Percentiles rank a stretch among this genome's conserved stretches.
Evolutionary conservation across 2,888 invertebrate species (phyloP).

Genomic region (Aproaerema taeniolella): DNA sequence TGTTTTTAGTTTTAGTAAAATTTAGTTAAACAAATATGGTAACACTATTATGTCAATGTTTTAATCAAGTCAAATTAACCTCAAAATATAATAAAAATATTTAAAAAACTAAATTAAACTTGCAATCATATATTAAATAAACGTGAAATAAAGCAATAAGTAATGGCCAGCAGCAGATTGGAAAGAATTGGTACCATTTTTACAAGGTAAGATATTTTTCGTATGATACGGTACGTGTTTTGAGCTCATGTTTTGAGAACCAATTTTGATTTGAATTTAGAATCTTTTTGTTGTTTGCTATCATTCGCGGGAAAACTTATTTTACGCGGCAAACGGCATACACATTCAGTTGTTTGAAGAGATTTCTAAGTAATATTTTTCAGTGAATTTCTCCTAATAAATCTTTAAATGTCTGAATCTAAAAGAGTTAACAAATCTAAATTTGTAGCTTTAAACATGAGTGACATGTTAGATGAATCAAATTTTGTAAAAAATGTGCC

Average conservation of each 20-base stretch:
- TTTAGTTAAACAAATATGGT: no score
- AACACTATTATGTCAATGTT: no score
- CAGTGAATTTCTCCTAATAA: no score
- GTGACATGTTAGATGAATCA: constrained; percentile 43
- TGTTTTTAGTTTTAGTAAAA: no score
- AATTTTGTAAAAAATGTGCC: constrained; percentile 44
- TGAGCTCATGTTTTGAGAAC: not conserved
- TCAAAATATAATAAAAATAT: no score
- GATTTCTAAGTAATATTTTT: not conserved
- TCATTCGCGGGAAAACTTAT: constrained; percentile 2
- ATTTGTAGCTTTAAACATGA: constrained; percentile 41
- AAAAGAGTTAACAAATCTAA: constrained; percentile 32
- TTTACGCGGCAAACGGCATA: not conserved
- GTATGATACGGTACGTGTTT: constrained; percentile 2
- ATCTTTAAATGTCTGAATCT: constrained; percentile 2
- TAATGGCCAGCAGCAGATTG: constrained; percentile 83
- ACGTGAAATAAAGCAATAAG: constrained; percentile 13
- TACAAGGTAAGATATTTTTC: constrained; percentile 70
- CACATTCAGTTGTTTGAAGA: not conserved
- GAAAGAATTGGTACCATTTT: constrained; percentile 86
- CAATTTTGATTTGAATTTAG: not conserved
- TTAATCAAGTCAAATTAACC: no score
- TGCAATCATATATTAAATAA: no score
- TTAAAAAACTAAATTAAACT: no score
- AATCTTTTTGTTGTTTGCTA: not conserved